Evolutionary conservation across 2,113 vertebrate species (phyloP).

Genomic region (Promerops cafer): DNA sequence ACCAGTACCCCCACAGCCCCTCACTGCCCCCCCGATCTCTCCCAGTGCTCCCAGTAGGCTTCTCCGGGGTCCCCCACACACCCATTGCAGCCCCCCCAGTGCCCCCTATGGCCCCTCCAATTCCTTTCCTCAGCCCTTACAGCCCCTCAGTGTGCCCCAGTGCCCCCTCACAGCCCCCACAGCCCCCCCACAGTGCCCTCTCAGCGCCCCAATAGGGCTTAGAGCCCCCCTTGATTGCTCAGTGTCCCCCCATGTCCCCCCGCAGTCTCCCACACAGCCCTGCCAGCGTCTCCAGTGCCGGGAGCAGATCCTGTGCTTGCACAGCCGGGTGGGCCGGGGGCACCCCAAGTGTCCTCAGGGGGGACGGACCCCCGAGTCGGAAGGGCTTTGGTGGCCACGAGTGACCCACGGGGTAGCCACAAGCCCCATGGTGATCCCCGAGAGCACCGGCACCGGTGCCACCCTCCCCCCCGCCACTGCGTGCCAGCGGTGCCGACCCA

Average conservation of each 20-base stretch:
- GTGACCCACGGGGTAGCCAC: background rate
- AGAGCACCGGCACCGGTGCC: background rate
- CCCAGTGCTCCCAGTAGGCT: background rate
- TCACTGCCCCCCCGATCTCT: background rate
- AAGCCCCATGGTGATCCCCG: background rate
- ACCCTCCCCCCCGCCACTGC: too few species aligned
- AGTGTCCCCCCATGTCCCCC: background rate
- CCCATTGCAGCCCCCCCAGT: too few species aligned
- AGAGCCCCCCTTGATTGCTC: fast-evolving
- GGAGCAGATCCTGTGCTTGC: background rate
- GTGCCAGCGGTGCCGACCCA: background rate
- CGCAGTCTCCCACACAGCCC: background rate
- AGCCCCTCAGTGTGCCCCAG: background rate
- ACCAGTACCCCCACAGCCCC: background rate
- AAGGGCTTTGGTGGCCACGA: background rate
- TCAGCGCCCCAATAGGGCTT: background rate
- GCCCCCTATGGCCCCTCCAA: background rate
- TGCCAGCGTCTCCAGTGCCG: background rate
- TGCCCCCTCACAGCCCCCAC: too few species aligned
- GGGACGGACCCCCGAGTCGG: background rate
- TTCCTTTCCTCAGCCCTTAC: background rate
- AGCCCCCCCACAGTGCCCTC: background rate
- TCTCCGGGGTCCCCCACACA: background rate
- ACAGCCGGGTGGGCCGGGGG: too few species aligned
- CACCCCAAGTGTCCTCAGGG: background rate